Base-by-base conservation (phyloP, 23 tunicate species). In the Phallusia fumigata region DNA sequence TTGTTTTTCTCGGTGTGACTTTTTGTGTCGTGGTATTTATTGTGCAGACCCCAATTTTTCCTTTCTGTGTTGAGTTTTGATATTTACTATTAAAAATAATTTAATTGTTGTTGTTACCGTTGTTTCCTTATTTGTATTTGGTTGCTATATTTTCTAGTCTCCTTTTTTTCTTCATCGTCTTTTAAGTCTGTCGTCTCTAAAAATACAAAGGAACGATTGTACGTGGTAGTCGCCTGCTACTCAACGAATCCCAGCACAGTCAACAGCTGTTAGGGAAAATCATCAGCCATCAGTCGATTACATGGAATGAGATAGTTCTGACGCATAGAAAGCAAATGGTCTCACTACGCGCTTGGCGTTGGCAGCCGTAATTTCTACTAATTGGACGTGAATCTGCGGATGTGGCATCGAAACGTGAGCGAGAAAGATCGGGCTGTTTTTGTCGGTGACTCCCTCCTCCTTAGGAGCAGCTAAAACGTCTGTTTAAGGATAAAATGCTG, bases 141-240 rank as follows among this genome's bases (percentile, higher is more conserved):
- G 69, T 58, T 58, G 69, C 69, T 58, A 21, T 58, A 58, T 58
- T 58, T 58, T 58, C 69, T 58, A 58, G 69, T 58, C 26, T 40
- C 47, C 47, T 40, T 40, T 58, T 58, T 58, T 58, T 58, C 69
- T 58, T 58, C 69, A 58, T 58, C 69, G 69, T 58, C 26, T 58
- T 58, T 58, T 16, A 24, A 58, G 69, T 58, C 69, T 58, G 28
- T 58, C 28, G 69, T 58, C 69, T 11, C 69, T 22, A 58, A 58
- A 58, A 58, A 58, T 58, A 58, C 69, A 58, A 58, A 58, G 69
- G 28, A 58, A 58, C 69, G 28, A 58, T 24, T 58, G 69, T 58
- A 22, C 13, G 26, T 1, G 13, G 2, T 11, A 6, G 69, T 1
- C 15, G 69, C 69, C 8, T 22, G 26, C 16, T 22, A 16, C 28